These are phyloP conservation scores for Actinostola sp. DNA, from an alignment of 92 coral and sea anemone species.

Conservation along the genomic window DNA sequence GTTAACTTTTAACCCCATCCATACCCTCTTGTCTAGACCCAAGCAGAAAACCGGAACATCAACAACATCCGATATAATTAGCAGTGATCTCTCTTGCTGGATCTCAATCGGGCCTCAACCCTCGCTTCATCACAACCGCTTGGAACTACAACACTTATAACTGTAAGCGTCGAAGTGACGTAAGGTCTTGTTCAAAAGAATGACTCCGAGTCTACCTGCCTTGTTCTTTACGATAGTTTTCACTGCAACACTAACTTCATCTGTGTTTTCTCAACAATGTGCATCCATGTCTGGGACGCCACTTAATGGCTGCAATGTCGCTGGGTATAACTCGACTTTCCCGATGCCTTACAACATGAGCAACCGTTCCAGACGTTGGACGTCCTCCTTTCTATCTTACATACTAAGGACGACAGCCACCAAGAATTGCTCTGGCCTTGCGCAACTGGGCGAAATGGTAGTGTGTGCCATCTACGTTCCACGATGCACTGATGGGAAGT, in stretches of 20 bases:
- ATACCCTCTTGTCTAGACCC: no score
- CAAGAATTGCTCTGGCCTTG: constrained; percentile 4
- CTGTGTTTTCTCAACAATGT: constrained; percentile 14
- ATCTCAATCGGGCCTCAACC: no score
- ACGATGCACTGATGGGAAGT: constrained; percentile 29
- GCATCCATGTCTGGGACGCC: constrained; percentile 8
- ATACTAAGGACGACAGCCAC: background rate
- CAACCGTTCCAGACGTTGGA: background rate
- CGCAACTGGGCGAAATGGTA: constrained; percentile 48
- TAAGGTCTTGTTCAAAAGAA: no score
- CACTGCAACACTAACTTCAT: no score
- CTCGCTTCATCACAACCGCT: no score
- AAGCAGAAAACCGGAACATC: no score
- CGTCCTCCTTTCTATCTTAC: background rate
- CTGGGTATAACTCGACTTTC: constrained; percentile 40
- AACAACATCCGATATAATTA: no score
- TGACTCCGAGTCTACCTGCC: background rate
- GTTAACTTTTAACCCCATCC: no score
- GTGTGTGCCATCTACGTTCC: constrained; percentile 52
- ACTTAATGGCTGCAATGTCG: constrained; percentile 8
- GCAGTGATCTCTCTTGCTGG: no score
- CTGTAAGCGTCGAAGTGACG: no score
- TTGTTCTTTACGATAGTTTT: background rate
- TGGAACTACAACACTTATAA: no score
- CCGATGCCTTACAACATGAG: constrained; percentile 24